A percentile compares a stretch with the other conserved stretches of the same genome.
phyloP scores from a whole-genome alignment of 2,888 invertebrate genomes.

The Drosophila crucigera region DNA sequence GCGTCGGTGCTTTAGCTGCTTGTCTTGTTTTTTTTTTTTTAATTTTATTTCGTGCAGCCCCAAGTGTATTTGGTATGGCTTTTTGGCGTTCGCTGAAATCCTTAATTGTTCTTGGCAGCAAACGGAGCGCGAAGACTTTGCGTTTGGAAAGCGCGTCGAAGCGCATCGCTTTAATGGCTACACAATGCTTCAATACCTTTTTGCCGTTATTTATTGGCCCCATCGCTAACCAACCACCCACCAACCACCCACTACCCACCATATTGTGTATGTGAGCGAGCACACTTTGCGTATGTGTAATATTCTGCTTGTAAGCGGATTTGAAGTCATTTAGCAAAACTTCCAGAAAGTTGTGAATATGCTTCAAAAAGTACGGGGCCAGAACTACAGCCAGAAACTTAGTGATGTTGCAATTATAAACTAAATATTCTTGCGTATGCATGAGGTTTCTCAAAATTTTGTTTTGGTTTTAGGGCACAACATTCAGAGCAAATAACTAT shows the following conservation, averaged over 20 bases:
- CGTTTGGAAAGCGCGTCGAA: conserved; percentile 52
- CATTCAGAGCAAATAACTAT: conserved; percentile 34
- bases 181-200: conserved; percentile 60
- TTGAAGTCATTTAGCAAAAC: conserved; percentile 19
- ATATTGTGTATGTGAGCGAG: conserved; percentile 4
- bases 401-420: conserved; percentile 40
- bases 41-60: conserved; percentile 36
- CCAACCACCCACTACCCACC: background rate
- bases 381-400: conserved; percentile 9
- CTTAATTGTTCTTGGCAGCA: conserved; percentile 67
- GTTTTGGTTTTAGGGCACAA: conserved; percentile 13
- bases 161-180: conserved; percentile 69
- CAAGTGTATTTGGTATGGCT: conserved; percentile 60
- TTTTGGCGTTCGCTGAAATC: conserved; percentile 61
- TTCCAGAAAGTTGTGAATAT: conserved; percentile 15
- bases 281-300: conserved; percentile 54
- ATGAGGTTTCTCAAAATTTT: conserved; percentile 3
- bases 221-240: background rate
- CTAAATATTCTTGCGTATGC: conserved; percentile 22
- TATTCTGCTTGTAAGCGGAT: conserved; percentile 61
- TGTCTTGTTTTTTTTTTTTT: conserved; percentile 40
- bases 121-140: conserved; percentile 54
- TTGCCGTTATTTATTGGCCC: conserved; percentile 61
- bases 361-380: conserved; percentile 3
- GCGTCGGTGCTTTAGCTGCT: conserved; percentile 19